Evolutionary conservation across 2,888 invertebrate genomes (phyloP), one percentile per base, ranked within the genome.

Genomic region (Dolichopus griseipennis): DNA sequence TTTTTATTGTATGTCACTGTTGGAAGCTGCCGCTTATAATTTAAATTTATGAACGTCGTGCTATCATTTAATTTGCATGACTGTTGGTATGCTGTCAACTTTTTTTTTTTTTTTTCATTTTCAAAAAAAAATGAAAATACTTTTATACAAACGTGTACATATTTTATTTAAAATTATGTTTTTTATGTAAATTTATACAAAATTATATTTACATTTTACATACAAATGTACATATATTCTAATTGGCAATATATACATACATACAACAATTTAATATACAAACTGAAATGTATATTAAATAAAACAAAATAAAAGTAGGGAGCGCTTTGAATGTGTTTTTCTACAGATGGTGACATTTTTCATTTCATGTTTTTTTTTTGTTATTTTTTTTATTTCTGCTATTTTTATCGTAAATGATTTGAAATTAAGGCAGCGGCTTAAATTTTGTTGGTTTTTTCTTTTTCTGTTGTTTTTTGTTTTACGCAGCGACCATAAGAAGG

Each of bases 1-100:
- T 27, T 27, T 37, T 37, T 37, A 37, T 12, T 37, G 5, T 18
- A 52, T 52, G 52, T 52, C 52, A 52, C 52, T 52, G 52, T 52
- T 52, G 52, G 52, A 52, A 52, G 52, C 52, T 52, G 52, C 52
- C 52, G 52, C 52, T 52, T 52, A 52, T 52, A 52, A 52, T 52
- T 52, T 52, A 52, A 52, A 52, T 52, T 52, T 52, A 52, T 52
- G 52, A 52, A 18, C 52, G 15, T 52, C 52, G 6, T 52, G 52
- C 52, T 52, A 52, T 52, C 52, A 52, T 52, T 52, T 52, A 52
- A 52, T 52, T 52, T 52, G 52, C 52, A 52, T 52, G 52, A 52
- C 52, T 52, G 52, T 52, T 52, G 27, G 52, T 52, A 18, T 18
- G 52, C 52, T 52, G 52, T 52, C 52, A 52, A 52, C 52, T 52